Conservation (phyloP, 1,140 invertebrate species). For the Ceratitis capitata region DNA sequence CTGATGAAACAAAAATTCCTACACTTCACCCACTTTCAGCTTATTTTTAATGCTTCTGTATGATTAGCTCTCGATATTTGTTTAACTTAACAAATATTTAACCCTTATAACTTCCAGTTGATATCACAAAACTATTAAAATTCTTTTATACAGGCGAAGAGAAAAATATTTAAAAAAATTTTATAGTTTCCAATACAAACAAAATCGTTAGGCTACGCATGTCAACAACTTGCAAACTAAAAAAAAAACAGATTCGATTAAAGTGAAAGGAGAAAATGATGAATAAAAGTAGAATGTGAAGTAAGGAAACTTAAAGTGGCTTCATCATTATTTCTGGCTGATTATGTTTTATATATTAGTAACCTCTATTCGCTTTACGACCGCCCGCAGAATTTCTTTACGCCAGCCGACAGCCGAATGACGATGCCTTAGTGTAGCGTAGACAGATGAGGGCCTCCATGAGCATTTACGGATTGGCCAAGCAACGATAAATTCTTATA, state of each 20-base stretch:
- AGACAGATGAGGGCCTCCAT: not conserved
- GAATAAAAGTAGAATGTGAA: not conserved
- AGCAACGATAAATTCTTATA: not conserved
- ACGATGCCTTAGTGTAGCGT: too few relatives aligned
- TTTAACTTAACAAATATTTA: not conserved
- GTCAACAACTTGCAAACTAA: not conserved
- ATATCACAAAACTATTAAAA: conserved; percentile 6
- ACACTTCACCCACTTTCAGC: too few relatives aligned
- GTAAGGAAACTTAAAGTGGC: conserved; percentile 5
- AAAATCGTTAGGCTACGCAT: not conserved
- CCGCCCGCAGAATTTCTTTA: not conserved
- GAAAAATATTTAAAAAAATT: not conserved
- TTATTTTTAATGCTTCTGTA: too few relatives aligned
- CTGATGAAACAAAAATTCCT: too few relatives aligned
- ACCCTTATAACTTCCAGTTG: conserved; percentile 5
- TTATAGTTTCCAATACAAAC: not conserved
- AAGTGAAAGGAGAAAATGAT: not conserved
- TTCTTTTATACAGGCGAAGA: not conserved
- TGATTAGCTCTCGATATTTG: not conserved
- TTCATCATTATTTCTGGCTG: not conserved
- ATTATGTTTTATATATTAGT: not conserved
- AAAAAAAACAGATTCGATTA: not conserved
- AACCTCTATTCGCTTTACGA: not conserved
- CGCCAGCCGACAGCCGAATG: not conserved
- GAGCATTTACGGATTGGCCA: not conserved